phyloP scores from a whole-genome alignment of 2,888 invertebrate species.

The Lepidocyrtinus sp. region DNA sequence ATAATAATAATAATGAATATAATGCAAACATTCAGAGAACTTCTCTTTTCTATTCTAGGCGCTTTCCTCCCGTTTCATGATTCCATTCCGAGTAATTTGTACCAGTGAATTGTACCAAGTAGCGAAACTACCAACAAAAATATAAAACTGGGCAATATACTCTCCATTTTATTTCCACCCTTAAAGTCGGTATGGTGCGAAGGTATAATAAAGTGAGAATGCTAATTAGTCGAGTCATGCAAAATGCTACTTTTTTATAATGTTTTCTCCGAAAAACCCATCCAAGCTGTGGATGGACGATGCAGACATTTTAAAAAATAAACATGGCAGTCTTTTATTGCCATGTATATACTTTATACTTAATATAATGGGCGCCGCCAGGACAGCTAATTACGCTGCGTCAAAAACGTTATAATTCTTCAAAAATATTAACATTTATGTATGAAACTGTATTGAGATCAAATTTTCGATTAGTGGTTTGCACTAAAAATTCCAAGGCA shows the following conservation, averaged over 20 bases:
- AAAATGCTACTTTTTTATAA: slow-evolving; percentile 46
- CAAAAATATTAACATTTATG: no score
- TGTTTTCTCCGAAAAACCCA: slow-evolving; percentile 51
- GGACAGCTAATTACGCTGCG: no score
- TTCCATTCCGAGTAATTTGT: slow-evolving; percentile 46
- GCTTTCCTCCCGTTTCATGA: slow-evolving; percentile 19
- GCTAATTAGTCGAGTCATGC: slow-evolving; percentile 54
- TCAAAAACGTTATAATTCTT: no score
- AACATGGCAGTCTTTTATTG: not conserved
- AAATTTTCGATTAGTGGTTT: no score
- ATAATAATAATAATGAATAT: slow-evolving; percentile 55
- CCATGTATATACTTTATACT: not conserved
- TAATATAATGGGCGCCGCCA: not conserved
- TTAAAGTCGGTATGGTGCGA: not conserved
- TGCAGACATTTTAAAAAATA: no score
- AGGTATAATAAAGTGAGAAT: slow-evolving; percentile 43
- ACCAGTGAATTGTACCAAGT: no score
- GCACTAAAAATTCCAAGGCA: no score
- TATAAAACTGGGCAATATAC: no score
- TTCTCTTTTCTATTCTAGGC: slow-evolving; percentile 36
- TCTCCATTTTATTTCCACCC: not conserved
- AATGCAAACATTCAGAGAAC: slow-evolving; percentile 50
- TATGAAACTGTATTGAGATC: no score
- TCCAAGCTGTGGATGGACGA: no score
- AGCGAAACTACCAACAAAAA: no score